A percentile compares a stretch with the other conserved stretches of the same genome.
Conservation (phyloP, 2,888 invertebrate genomes). For the Ceriagrion tenellum region DNA sequence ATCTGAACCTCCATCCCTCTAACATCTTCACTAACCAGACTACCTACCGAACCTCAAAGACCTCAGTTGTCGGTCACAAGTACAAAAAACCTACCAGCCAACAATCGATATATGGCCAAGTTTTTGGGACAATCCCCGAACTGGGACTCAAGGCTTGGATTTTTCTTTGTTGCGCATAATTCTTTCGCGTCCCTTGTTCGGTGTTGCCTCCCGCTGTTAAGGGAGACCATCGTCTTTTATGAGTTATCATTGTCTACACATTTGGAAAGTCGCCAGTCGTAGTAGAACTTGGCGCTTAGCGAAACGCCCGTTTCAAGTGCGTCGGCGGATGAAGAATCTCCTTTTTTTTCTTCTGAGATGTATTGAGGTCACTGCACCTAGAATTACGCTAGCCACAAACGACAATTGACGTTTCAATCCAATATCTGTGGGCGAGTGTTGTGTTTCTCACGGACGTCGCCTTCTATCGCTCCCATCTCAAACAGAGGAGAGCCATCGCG, state of each 20-base stretch:
- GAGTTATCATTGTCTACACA: neutral
- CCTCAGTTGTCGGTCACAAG: too few species aligned
- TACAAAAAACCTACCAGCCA: too few species aligned
- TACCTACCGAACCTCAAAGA: too few species aligned
- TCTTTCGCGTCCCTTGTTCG: neutral
- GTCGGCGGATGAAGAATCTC: neutral
- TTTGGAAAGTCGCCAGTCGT: conserved; percentile 5
- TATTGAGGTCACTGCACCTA: conserved; percentile 2
- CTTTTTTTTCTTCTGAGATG: neutral
- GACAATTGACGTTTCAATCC: conserved; percentile 4
- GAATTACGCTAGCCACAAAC: neutral
- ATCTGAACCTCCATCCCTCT: too few species aligned
- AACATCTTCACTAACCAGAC: too few species aligned
- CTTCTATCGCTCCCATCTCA: neutral
- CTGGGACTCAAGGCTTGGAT: neutral
- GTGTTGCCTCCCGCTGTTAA: neutral
- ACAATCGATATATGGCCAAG: neutral
- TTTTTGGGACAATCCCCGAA: neutral
- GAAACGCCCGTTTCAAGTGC: neutral
- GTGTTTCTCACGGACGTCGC: neutral
- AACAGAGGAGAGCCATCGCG: neutral
- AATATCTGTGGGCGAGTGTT: neutral
- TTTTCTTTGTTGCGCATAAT: neutral
- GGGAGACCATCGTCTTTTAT: neutral
- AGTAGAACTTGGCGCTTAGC: neutral